A percentile compares a stretch with the other conserved stretches of the same genome.
Conservation (phyloP, 2,888 invertebrate genomes). For the Drosophila pegasa region DNA sequence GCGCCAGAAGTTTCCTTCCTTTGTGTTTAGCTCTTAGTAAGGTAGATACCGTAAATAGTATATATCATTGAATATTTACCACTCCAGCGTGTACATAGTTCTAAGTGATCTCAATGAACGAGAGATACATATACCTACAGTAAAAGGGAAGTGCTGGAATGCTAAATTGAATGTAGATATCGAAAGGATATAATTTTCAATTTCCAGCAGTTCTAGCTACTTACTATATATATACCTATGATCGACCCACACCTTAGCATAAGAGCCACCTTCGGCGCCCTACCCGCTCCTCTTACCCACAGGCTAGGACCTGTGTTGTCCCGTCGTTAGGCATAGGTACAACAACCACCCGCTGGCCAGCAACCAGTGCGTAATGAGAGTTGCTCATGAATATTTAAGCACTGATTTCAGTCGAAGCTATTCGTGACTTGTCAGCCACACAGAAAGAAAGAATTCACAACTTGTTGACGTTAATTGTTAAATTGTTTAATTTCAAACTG, state of each 20-base stretch:
- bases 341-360: background rate
- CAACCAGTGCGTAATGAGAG: slow-evolving; percentile 29
- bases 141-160: slow-evolving; percentile 5
- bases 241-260: background rate
- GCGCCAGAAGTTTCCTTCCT: slow-evolving; percentile 59
- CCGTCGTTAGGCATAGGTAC: background rate
- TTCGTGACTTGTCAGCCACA: slow-evolving; percentile 71
- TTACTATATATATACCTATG: background rate
- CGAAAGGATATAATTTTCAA: slow-evolving; percentile 14
- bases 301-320: background rate
- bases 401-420: slow-evolving; percentile 16
- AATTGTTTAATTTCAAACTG: slow-evolving; percentile 78
- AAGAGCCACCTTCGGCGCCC: background rate
- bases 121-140: slow-evolving; percentile 12
- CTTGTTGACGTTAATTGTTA: slow-evolving; percentile 82
- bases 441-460: slow-evolving; percentile 52
- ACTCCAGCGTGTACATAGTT: slow-evolving; percentile 11
- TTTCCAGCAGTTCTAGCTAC: background rate
- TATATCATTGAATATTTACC: background rate
- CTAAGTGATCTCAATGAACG: slow-evolving; percentile 34
- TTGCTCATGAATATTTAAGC: slow-evolving; percentile 68
- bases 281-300: background rate
- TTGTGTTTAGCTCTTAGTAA: slow-evolving; percentile 42
- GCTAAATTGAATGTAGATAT: slow-evolving; percentile 6
- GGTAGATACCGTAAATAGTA: slow-evolving; percentile 10